Conservation (phyloP, 2,797 vertebrate genomes). For the Poeciliopsis infans region DNA sequence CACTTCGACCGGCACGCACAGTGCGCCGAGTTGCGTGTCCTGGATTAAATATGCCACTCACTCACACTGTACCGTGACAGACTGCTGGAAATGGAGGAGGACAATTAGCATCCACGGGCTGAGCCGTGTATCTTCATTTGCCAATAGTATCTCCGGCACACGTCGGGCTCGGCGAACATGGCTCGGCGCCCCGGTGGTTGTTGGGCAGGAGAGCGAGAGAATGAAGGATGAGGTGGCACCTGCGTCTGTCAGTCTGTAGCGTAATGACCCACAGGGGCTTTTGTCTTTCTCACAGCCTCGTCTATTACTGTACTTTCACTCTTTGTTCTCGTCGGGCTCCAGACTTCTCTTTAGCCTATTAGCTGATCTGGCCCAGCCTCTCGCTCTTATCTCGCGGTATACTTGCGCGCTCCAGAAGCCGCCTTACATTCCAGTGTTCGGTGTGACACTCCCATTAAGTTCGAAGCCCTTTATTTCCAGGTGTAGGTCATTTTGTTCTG, state of each 20-base stretch:
- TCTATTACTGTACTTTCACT: constrained; percentile 20
- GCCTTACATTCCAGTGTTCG: constrained; percentile 30
- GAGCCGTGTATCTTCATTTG: constrained; percentile 76
- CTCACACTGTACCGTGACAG: constrained; percentile 50
- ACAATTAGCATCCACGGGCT: constrained; percentile 66
- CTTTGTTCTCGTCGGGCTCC: constrained; percentile 38
- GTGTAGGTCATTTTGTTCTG: constrained; percentile 60
- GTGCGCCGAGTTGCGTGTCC: constrained; percentile 15
- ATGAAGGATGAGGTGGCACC: constrained; percentile 73
- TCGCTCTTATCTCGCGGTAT: constrained; percentile 13
- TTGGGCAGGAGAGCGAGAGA: constrained; percentile 53
- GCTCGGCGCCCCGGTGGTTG: constrained; percentile 53
- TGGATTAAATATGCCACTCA: constrained; percentile 61
- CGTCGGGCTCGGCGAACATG: constrained; percentile 68
- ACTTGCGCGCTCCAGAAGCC: constrained; percentile 34
- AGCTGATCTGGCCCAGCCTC: constrained; percentile 39
- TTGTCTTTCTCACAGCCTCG: constrained; percentile 27
- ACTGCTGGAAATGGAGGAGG: constrained; percentile 56
- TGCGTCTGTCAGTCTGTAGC: constrained; percentile 67
- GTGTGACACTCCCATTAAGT: constrained; percentile 42
- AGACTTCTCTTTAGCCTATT: constrained; percentile 37
- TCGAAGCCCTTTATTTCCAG: constrained; percentile 47
- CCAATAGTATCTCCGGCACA: constrained; percentile 58
- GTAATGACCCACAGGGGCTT: constrained; percentile 72
- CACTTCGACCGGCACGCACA: background rate